Evolutionary conservation across 1,140 invertebrate species (phyloP), one percentile per base, ranked within the genome.

Genomic region (Vanessa tameamea): DNA sequence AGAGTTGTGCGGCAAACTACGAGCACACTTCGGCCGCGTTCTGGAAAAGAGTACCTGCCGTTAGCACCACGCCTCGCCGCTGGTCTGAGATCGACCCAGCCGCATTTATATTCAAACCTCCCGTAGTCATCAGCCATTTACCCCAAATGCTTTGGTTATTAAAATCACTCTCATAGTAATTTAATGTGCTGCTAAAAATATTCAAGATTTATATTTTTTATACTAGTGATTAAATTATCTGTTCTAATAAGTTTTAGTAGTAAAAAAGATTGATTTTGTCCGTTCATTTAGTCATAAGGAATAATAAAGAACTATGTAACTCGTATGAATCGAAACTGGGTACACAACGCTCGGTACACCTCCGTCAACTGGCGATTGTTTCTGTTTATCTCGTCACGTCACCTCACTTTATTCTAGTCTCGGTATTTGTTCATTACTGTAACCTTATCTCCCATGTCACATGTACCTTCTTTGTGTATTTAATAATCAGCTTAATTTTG

Each of bases 1-100:
- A 88, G 85, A 68, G 77, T 82, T 61, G 51, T 78, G 65, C 94
- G 96, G 76, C 95, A 96, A 69, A 95, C 96, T 14, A 95, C 96
- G 37, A 97, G 96, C 67, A 97, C 96, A 5, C 92, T 98, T 69
- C 95, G 97, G 80, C 97, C 97, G 11, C 94, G 97, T 13, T 97
- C 97, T 9, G 97, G 97, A 23, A 96, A 97, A 80, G 97, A 98
- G 87, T 98, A 98, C 90, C 96, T 70, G 47, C 76, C 76, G 64
- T 64, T 74, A n/a, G 76, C 76, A n/a, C 76, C 76, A 13, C 77
- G 67, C 2, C 77, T 78, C 13, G 74, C 77, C 13, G 71, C 73
- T 7, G 75, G 71, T 5, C 71, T 77, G 37, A 73, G 74, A 7
- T 71, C 65, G 43, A 16, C 59, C 15, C 73, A 69, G 31, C 68